Evolutionary conservation across 2,113 vertebrate species (phyloP).

Genomic region (Cephalopterus ornatus): DNA sequence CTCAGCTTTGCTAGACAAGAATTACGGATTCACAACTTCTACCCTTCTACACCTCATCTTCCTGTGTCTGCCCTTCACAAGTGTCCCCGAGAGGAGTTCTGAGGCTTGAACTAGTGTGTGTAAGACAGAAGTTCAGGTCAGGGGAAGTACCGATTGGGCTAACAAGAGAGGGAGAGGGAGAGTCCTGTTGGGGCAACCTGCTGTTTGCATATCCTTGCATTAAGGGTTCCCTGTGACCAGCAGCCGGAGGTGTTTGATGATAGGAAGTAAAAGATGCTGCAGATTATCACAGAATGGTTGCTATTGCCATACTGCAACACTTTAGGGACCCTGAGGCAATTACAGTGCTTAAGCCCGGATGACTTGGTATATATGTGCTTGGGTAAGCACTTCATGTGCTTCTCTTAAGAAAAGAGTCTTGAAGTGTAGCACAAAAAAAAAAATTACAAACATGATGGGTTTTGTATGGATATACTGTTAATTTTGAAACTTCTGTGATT

Average conservation of each 20-base stretch:
- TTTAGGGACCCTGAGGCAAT: background rate
- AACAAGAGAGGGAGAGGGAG: rapidly evolving
- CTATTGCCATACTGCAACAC: background rate
- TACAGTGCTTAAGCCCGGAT: background rate
- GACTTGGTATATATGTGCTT: background rate
- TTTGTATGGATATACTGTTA: background rate
- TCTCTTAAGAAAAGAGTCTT: background rate
- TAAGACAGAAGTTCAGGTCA: background rate
- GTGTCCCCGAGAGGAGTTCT: background rate
- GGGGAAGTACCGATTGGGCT: background rate
- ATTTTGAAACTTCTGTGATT: background rate
- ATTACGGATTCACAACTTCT: background rate
- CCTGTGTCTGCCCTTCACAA: background rate
- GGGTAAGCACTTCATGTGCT: background rate
- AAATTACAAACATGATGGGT: rapidly evolving
- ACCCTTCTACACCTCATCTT: background rate
- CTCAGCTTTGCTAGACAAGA: background rate
- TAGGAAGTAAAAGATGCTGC: background rate
- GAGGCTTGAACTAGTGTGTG: background rate
- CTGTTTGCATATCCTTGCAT: background rate
- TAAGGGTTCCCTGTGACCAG: background rate
- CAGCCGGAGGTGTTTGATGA: background rate
- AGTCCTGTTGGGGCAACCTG: background rate
- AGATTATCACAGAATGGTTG: background rate
- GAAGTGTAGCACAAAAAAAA: background rate